Evolutionary conservation across 2,797 vertebrate genomes (phyloP).

Genomic region (Sylvilagus floridanus): DNA sequence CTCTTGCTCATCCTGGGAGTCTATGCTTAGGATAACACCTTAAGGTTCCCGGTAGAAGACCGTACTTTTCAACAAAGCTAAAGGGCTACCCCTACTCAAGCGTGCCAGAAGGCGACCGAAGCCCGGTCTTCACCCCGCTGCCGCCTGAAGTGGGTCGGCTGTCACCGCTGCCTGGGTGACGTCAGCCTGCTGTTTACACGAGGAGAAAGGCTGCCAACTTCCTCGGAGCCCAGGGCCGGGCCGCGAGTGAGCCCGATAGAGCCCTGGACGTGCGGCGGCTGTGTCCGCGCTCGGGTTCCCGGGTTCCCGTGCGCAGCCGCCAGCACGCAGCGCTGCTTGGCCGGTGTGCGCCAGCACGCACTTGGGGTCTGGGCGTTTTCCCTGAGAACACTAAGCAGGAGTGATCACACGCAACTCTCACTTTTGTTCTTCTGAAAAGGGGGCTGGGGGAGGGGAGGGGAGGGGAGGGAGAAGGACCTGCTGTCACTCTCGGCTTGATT

Average conservation of each 20-base stretch:
- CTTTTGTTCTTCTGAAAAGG: slow-evolving; percentile 60
- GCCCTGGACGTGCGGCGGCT: slow-evolving; percentile 77
- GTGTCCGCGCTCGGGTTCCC: not conserved
- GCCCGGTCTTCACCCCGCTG: slow-evolving; percentile 83
- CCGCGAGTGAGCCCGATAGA: slow-evolving; percentile 78
- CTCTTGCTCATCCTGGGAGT: not conserved
- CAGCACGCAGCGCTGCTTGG: not conserved
- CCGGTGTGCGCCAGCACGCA: not conserved
- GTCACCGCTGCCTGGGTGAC: slow-evolving; percentile 78
- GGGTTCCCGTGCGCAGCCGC: slow-evolving; percentile 8
- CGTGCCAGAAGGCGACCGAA: slow-evolving; percentile 85
- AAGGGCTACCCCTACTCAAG: slow-evolving; percentile 79
- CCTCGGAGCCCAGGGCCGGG: slow-evolving; percentile 86
- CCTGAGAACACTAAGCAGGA: slow-evolving; percentile 41
- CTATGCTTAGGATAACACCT: not conserved
- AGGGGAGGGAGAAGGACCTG: not conserved
- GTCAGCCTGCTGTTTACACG: slow-evolving; percentile 88
- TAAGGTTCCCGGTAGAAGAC: slow-evolving; percentile 47
- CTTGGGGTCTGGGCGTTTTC: not conserved
- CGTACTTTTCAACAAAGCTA: not conserved
- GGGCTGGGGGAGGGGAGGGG: no score
- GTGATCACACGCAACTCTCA: slow-evolving; percentile 63
- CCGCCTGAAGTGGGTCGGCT: slow-evolving; percentile 80
- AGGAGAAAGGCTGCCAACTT: slow-evolving; percentile 87
- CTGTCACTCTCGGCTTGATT: slow-evolving; percentile 40